Evolutionary conservation across 35 echinoderm and acorn worm species (phyloP).

Genomic region (Diadema setosum): DNA sequence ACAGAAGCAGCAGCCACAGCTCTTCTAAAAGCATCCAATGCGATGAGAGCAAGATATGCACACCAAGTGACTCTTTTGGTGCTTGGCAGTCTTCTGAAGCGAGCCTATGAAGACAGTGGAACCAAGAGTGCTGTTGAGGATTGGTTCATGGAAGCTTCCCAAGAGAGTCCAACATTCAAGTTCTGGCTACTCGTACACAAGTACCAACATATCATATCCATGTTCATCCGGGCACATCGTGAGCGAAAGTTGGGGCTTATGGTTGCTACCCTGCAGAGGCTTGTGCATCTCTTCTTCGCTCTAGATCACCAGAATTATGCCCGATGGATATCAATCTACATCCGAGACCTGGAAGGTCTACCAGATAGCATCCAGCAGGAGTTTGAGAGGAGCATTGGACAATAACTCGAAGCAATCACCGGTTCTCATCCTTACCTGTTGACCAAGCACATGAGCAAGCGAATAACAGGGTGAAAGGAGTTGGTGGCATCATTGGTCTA

Average conservation of each 20-base stretch:
- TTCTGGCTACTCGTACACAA: constrained; percentile 17
- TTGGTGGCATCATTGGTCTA: constrained; percentile 44
- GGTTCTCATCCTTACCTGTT: constrained; percentile 2
- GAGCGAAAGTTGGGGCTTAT: constrained; percentile 28
- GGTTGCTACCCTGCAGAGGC: neutral
- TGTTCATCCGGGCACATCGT: constrained; percentile 43
- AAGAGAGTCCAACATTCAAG: constrained; percentile 54
- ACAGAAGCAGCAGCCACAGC: neutral
- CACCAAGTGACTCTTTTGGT: neutral
- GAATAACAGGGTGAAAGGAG: constrained; percentile 47
- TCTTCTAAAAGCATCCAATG: neutral
- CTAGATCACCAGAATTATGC: constrained; percentile 60
- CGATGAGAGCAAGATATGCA: neutral
- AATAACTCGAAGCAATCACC: constrained; percentile 20
- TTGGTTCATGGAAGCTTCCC: neutral
- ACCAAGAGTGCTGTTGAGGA: neutral
- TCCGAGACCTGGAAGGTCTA: constrained; percentile 14
- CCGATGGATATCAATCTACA: constrained; percentile 49
- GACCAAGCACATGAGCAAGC: constrained; percentile 65
- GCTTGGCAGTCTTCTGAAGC: neutral
- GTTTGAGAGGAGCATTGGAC: neutral
- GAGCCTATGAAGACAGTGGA: neutral
- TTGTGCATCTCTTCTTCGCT: constrained; percentile 66
- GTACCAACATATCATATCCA: constrained; percentile 14
- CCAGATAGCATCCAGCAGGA: neutral